These are phyloP conservation scores for Penaeus japonicus DNA, from an alignment of 1,140 invertebrate genomes.

Conservation along the genomic window DNA sequence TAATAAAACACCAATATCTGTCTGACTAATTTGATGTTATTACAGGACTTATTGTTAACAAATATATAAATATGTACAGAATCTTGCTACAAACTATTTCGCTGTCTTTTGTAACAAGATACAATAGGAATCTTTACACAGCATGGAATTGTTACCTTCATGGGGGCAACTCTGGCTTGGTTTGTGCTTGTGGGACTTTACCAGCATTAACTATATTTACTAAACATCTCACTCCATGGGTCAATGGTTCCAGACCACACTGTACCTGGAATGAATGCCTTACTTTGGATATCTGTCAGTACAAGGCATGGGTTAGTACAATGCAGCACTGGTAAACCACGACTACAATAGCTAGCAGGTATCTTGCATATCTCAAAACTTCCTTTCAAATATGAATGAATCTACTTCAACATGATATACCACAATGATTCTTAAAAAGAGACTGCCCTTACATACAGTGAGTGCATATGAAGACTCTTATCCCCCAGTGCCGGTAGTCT, in stretches of 20 bases:
- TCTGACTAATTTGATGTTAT: constrained; percentile 57
- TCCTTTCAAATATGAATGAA: no score
- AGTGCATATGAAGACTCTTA: constrained; percentile 1
- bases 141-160: constrained; percentile 52
- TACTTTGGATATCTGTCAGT: constrained; percentile 35
- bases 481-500: constrained; percentile 25
- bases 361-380: no score
- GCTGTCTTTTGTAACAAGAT: constrained; percentile 57
- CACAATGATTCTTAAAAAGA: not conserved
- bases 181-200: constrained; percentile 39
- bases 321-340: constrained; percentile 13
- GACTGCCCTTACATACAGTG: constrained; percentile 22
- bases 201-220: no score
- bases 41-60: constrained; percentile 57
- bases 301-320: constrained; percentile 46
- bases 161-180: constrained; percentile 47
- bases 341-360: no score
- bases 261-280: constrained; percentile 53
- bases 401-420: no score
- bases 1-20: constrained; percentile 32
- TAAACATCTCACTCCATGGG: not conserved
- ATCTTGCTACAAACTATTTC: constrained; percentile 58
- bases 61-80: constrained; percentile 58
- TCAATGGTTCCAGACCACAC: constrained; percentile 32
- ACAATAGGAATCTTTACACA: constrained; percentile 54